phyloP scores from a whole-genome alignment of 2,797 vertebrate species.

The Luscinia luscinia region DNA sequence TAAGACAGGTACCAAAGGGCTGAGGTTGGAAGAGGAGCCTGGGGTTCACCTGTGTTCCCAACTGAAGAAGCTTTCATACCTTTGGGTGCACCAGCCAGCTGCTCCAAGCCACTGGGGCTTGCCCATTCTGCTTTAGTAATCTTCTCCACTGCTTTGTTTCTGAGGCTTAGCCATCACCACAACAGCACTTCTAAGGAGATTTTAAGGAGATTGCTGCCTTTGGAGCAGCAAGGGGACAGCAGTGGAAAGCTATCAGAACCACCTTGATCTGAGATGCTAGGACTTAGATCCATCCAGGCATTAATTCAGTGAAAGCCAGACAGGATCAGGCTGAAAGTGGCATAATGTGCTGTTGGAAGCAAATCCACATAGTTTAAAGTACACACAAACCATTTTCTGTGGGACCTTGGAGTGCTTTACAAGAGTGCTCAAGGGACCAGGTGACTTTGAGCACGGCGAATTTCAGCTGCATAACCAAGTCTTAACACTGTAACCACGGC shows the following conservation, averaged over 20 bases:
- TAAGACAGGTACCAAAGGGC: neutral
- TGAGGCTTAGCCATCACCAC: neutral
- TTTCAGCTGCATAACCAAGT: constrained; percentile 8
- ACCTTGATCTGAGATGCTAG: neutral
- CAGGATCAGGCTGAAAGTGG: constrained; percentile 31
- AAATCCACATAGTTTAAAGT: constrained; percentile 54
- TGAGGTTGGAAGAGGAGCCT: neutral
- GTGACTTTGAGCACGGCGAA: constrained; percentile 21
- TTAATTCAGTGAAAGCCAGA: constrained; percentile 31
- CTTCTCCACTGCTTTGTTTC: neutral
- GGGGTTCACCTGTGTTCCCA: neutral
- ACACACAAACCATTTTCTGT: constrained; percentile 12
- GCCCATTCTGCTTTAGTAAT: neutral
- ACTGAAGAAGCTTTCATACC: neutral
- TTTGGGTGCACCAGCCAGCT: neutral
- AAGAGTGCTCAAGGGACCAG: constrained; percentile 2
- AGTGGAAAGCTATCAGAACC: neutral
- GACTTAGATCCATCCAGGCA: constrained; percentile 24
- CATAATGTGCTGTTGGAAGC: neutral
- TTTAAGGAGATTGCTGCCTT: neutral
- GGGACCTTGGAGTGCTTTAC: constrained; percentile 33
- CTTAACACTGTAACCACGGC: neutral
- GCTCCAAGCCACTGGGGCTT: neutral
- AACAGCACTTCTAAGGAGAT: neutral
- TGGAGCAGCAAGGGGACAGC: neutral